Percentiles rank a stretch among this genome's conserved stretches.
phyloP scores from a whole-genome alignment of 37 sponge, comb jelly and placozoan genomes.

The Beroe forskalii region DNA sequence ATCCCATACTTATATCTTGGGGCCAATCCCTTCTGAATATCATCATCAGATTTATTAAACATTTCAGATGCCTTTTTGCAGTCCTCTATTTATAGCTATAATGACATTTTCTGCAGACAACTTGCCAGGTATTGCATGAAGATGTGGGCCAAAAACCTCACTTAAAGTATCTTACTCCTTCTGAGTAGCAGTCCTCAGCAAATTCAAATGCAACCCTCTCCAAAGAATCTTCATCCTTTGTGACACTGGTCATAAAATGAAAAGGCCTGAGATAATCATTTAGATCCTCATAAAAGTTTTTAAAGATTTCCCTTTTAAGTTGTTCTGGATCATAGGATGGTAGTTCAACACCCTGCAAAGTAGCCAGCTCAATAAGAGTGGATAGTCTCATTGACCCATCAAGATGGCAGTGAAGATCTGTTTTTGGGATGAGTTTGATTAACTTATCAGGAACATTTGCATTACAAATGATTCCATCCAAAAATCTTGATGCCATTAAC shows the following conservation, averaged over 20 bases:
- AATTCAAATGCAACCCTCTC: conserved; percentile 55
- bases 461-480: background rate
- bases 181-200: conserved; percentile 54
- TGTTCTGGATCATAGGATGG: conserved; percentile 2
- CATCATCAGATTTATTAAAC: conserved; percentile 14
- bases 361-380: conserved; percentile 22
- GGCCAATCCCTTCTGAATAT: background rate
- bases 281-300: background rate
- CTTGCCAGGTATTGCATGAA: conserved; percentile 10
- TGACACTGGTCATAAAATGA: background rate
- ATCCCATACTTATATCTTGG: conserved; percentile 56
- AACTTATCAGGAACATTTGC: no score
- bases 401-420: conserved; percentile 31
- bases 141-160: conserved; percentile 52
- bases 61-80: background rate
- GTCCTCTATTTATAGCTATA: conserved; percentile 21
- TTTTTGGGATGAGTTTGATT: conserved; percentile 39
- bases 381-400: conserved; percentile 34
- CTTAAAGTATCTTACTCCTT: conserved; percentile 52
- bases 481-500: conserved; percentile 47
- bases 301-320: background rate
- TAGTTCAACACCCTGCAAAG: background rate
- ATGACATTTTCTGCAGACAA: conserved; percentile 33
- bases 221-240: background rate
- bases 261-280: conserved; percentile 8